Conservation (phyloP, 2,888 invertebrate species). For the Polydrusus tereticollis region DNA sequence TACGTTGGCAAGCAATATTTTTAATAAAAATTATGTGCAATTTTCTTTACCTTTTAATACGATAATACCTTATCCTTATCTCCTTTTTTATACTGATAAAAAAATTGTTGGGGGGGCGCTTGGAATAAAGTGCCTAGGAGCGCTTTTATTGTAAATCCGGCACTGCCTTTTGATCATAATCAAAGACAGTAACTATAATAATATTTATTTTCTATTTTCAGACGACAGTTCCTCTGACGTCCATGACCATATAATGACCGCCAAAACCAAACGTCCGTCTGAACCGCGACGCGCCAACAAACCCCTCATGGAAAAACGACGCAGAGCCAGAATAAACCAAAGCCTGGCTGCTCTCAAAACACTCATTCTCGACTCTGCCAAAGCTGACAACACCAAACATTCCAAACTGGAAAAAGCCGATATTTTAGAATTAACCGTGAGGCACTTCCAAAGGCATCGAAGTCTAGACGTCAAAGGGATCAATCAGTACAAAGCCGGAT, state of each 20-base stretch:
- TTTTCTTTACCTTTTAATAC: no score
- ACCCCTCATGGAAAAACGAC: conserved; percentile 83
- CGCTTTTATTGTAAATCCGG: no score
- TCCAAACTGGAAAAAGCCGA: conserved; percentile 89
- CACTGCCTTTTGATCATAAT: no score
- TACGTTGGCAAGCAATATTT: no score
- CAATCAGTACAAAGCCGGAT: conserved; percentile 77
- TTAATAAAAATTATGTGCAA: no score
- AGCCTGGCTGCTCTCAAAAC: conserved; percentile 80
- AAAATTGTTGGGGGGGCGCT: no score
- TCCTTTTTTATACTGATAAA: no score
- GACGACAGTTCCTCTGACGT: conserved; percentile 48
- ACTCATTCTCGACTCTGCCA: conserved; percentile 78
- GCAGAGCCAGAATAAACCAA: conserved; percentile 81
- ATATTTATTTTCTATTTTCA: conserved; percentile 26
- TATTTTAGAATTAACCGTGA: conserved; percentile 85
- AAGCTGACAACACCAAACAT: conserved; percentile 78
- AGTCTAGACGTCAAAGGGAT: conserved; percentile 75
- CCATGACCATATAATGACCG: conserved; percentile 61
- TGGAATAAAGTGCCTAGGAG: no score
- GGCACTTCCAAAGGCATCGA: conserved; percentile 83
- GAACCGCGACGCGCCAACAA: conserved; percentile 77
- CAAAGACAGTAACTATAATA: neutral
- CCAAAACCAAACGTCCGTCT: conserved; percentile 63
- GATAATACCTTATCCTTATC: no score